Evolutionary conservation across 2,888 invertebrate genomes (phyloP).

Genomic region (Pammene aurita): DNA sequence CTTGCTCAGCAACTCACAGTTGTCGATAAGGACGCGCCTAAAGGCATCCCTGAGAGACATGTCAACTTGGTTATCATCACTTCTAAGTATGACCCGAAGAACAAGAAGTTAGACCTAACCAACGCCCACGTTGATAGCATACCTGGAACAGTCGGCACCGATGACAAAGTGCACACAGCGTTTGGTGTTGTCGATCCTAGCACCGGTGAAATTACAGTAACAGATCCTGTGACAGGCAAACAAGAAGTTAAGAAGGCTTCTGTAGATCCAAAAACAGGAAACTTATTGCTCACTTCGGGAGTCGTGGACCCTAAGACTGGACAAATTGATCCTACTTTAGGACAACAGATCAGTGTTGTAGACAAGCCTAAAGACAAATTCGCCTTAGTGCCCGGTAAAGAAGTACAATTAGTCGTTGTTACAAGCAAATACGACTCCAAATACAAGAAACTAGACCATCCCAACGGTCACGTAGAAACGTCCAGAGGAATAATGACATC

Average conservation of each 20-base stretch:
- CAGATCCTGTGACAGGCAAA: constrained; percentile 85
- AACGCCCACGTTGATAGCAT: constrained; percentile 76
- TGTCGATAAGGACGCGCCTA: constrained; percentile 74
- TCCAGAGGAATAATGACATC: constrained; percentile 70
- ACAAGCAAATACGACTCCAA: constrained; percentile 84
- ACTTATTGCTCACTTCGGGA: constrained; percentile 82
- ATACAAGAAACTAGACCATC: constrained; percentile 79
- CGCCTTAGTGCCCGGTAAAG: constrained; percentile 70
- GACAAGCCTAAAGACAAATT: constrained; percentile 74
- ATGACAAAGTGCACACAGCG: constrained; percentile 83
- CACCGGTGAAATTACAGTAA: constrained; percentile 82
- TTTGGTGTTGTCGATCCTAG: constrained; percentile 83
- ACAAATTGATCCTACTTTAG: constrained; percentile 81
- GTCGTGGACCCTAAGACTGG: constrained; percentile 83
- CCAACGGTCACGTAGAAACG: constrained; percentile 79
- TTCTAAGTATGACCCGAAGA: constrained; percentile 83
- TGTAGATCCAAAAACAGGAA: constrained; percentile 85
- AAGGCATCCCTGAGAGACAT: constrained; percentile 76
- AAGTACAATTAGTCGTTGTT: constrained; percentile 78
- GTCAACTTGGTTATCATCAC: constrained; percentile 81
- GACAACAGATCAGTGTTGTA: constrained; percentile 78
- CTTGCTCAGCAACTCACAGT: constrained; percentile 83
- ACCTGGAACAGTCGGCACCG: constrained; percentile 67
- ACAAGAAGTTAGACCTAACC: constrained; percentile 76
- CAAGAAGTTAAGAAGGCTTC: constrained; percentile 85